Evolutionary conservation across 2,888 invertebrate species (phyloP).

Genomic region (Caenorhabditis macrosperma): DNA sequence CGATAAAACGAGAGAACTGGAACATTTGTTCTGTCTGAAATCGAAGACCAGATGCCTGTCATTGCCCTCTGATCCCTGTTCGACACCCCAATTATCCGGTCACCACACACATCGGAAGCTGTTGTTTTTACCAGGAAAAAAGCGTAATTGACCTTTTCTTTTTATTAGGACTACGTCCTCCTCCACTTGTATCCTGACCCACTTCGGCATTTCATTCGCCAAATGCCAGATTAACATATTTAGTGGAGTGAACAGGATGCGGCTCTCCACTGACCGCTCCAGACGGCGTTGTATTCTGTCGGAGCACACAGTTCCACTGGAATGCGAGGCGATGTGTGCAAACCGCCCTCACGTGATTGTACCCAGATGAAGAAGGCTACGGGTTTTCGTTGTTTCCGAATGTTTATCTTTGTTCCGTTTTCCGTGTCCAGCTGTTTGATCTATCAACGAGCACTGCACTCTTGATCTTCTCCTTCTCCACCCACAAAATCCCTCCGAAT

Average conservation of each 20-base stretch:
- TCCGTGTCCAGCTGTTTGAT: constrained; percentile 54
- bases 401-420: constrained; percentile 44
- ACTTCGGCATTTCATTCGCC: constrained; percentile 6
- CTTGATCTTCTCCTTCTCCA: constrained; percentile 25
- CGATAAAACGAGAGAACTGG: too few species aligned
- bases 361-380: background rate
- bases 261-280: too few species aligned
- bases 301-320: too few species aligned
- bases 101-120: background rate
- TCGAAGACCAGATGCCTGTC: background rate
- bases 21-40: background rate
- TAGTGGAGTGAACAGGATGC: too few species aligned
- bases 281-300: too few species aligned
- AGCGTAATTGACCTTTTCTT: background rate
- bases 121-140: background rate
- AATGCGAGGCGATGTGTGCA: background rate
- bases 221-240: background rate
- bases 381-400: background rate
- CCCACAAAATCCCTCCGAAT: background rate
- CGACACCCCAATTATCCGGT: background rate
- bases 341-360: constrained; percentile 1
- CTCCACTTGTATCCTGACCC: constrained; percentile 32
- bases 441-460: constrained; percentile 17
- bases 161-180: background rate
- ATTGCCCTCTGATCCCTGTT: background rate